Evolutionary conservation across 2,113 vertebrate genomes (phyloP), one percentile per base, ranked within the genome.

Genomic region (Periophthalmus modestus): DNA sequence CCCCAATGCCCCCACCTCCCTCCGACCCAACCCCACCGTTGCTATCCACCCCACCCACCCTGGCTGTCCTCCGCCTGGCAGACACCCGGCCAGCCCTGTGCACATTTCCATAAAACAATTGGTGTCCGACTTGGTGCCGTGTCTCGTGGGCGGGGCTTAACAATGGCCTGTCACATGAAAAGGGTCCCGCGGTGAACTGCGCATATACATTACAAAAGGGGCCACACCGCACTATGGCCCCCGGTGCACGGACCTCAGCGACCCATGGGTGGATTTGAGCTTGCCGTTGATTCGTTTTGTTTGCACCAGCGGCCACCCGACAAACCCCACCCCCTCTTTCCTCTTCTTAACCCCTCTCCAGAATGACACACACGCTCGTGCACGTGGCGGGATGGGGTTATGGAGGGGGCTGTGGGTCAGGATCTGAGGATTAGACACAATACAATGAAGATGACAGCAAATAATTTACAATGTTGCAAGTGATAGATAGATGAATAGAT

Each of bases 141-240:
- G 84, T 85, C 75, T 84, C 72, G 84, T 84, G 89, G 85, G 90
- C 33, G 90, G 82, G 85, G 85, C 82, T 59, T 72, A 89, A 95
- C 92, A 94, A 93, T 89, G 89, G 92, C 73, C 87, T 84, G 78
- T 94, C 93, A 93, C 90, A 93, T 88, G 82, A 95, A 95, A 96
- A 91, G 91, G 84, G 28, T 1, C 73, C 93, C 90, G 54, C 46
- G 71, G 59, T 87, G 86, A 93, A 92, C 85, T 92, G 94, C 14
- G 57, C 79, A 95, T 94, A 92, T 95, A 93, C 94, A 95, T 94
- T 89, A 95, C 94, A 96, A 95, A 95, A 93, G 59, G 89, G 87
- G 71, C 58, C 84, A 85, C 83, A 86, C 87, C 87, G 87, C 79
- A 46, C 11, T 13, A 24, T 73, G 78, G 83, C 85, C 82, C 74